Percentiles rank a stretch among this genome's conserved stretches.
Evolutionary conservation across 2,113 vertebrate genomes (phyloP).

Genomic region (Halichoeres trimaculatus): DNA sequence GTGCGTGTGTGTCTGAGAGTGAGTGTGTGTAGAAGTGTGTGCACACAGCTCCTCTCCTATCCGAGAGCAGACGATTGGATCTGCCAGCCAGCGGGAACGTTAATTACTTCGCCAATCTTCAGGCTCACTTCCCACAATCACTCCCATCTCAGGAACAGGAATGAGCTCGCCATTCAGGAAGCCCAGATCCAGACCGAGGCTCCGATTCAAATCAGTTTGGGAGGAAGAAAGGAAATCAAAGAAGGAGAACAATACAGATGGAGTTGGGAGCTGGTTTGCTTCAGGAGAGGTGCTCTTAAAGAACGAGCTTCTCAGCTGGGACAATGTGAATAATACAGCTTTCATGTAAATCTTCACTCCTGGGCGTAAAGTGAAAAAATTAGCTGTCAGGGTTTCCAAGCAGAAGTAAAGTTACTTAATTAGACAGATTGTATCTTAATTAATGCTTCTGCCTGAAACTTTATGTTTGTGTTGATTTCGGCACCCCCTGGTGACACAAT

Average conservation of each 20-base stretch:
- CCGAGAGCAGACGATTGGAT: slow-evolving; percentile 71
- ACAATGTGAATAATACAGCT: neutral
- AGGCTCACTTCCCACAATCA: slow-evolving; percentile 69
- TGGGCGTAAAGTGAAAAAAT: slow-evolving; percentile 1
- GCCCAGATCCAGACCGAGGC: slow-evolving; percentile 24
- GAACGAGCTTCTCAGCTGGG: slow-evolving; percentile 12
- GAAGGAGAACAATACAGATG: slow-evolving; percentile 46
- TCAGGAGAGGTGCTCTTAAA: neutral
- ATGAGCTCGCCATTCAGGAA: slow-evolving; percentile 59
- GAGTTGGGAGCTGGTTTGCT: neutral
- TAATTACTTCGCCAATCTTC: slow-evolving; percentile 78
- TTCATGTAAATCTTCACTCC: slow-evolving; percentile 4
- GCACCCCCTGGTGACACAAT: too few species aligned
- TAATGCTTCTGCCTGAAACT: neutral
- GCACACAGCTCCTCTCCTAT: slow-evolving; percentile 22
- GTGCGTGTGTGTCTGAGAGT: slow-evolving; percentile 1
- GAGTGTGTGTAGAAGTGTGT: neutral
- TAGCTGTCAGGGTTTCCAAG: slow-evolving; percentile 34
- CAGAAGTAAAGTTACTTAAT: slow-evolving; percentile 21
- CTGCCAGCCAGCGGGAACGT: slow-evolving; percentile 68
- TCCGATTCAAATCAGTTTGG: slow-evolving; percentile 50
- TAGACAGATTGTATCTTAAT: slow-evolving; percentile 35
- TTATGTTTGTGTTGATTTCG: too few species aligned
- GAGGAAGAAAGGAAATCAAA: slow-evolving; percentile 38
- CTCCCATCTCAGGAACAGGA: slow-evolving; percentile 56